These are phyloP conservation scores for Ctenopoma kingsleyae DNA, from an alignment of 2,797 vertebrate species.

Conservation along the genomic window DNA sequence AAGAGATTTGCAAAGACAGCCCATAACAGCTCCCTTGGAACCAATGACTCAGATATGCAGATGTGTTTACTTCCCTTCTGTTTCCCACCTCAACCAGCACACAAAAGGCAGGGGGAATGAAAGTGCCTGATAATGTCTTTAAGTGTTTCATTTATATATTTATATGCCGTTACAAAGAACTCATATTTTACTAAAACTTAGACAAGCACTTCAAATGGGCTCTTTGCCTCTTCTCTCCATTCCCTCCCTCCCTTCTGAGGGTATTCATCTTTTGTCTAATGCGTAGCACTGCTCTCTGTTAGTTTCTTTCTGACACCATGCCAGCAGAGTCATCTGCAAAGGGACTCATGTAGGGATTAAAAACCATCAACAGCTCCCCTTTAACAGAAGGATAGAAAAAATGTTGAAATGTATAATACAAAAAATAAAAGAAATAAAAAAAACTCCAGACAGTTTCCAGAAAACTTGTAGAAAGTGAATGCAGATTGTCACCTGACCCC, in stretches of 20 bases:
- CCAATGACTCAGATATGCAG: conserved; percentile 86
- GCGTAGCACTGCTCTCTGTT: conserved; percentile 79
- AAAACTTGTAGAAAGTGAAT: conserved; percentile 83
- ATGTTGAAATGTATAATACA: conserved; percentile 47
- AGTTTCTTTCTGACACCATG: conserved; percentile 82
- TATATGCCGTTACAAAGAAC: conserved; percentile 76
- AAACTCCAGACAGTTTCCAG: conserved; percentile 80
- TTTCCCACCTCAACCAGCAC: conserved; percentile 77
- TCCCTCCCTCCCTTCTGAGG: conserved; percentile 78
- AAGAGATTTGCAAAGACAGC: conserved; percentile 81
- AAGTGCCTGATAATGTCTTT: conserved; percentile 82
- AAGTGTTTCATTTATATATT: conserved; percentile 85
- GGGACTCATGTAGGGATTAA: conserved; percentile 84
- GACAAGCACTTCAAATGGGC: conserved; percentile 84
- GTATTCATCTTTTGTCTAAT: conserved; percentile 82
- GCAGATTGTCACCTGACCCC: conserved; percentile 85
- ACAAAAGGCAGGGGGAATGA: conserved; percentile 74
- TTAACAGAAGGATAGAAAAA: conserved; percentile 66
- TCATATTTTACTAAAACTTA: conserved; percentile 79
- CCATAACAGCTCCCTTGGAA: conserved; percentile 82
- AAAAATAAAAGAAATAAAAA: conserved; percentile 49
- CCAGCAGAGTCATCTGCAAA: conserved; percentile 81
- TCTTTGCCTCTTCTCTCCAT: conserved; percentile 70
- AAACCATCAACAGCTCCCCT: conserved; percentile 78
- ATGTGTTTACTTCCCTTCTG: conserved; percentile 84